Conservation (phyloP, 2,113 vertebrate species). For the Datnioides undecimradiatus region DNA sequence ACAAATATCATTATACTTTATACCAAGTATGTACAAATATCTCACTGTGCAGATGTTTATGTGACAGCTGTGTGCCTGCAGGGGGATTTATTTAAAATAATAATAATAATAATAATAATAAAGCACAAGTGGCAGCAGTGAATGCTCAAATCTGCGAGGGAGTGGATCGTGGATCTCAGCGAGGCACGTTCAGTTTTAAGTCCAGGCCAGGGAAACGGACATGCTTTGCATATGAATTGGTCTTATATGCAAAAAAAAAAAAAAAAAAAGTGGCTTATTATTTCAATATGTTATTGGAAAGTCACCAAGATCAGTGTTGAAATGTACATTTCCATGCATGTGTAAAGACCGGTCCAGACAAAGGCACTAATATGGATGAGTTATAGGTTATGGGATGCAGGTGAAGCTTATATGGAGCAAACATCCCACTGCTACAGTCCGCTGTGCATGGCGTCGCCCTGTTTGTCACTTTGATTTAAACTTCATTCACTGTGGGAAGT, state of each 20-base stretch:
- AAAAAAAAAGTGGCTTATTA: no score
- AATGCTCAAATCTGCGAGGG: not conserved
- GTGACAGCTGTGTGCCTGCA: not conserved
- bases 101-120: slow-evolving; percentile 6
- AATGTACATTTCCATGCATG: not conserved
- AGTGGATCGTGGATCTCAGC: not conserved
- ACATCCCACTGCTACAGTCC: not conserved
- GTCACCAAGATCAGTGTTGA: not conserved
- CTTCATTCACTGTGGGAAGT: no score
- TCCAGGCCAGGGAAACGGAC: not conserved
- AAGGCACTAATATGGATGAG: not conserved
- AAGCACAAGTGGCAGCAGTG: not conserved
- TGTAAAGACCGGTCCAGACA: not conserved
- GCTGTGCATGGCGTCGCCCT: not conserved
- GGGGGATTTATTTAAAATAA: not conserved
- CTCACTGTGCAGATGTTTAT: not conserved
- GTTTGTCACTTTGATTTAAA: not conserved
- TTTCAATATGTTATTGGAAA: not conserved
- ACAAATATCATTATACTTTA: not conserved
- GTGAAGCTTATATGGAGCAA: not conserved
- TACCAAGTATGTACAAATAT: not conserved
- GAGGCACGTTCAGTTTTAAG: not conserved
- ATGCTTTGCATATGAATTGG: not conserved
- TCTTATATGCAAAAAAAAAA: not conserved
- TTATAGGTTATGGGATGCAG: not conserved